Percentiles rank a stretch among this genome's conserved stretches.
Conservation (phyloP, 2,888 invertebrate genomes). For the Hyposoter didymator region DNA sequence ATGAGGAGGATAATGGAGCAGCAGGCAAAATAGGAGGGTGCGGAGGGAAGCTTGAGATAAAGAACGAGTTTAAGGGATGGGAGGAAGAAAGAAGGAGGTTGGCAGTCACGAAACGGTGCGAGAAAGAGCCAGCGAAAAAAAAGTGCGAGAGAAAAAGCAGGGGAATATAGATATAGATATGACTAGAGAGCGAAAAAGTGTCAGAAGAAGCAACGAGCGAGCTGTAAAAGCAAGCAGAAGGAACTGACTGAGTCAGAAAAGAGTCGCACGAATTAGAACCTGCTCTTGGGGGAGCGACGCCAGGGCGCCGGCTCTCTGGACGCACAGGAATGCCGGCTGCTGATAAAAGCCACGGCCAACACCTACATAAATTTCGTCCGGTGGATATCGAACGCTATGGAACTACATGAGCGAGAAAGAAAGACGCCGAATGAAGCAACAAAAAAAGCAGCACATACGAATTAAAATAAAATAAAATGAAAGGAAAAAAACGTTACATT, state of each 20-base stretch:
- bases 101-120: slow-evolving; percentile 43
- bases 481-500: slow-evolving; percentile 30
- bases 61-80: slow-evolving; percentile 56
- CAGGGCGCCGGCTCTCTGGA: slow-evolving; percentile 81
- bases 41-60: slow-evolving; percentile 35
- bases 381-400: slow-evolving; percentile 74
- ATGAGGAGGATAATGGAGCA: slow-evolving; percentile 4
- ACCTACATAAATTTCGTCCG: slow-evolving; percentile 84
- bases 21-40: slow-evolving; percentile 39
- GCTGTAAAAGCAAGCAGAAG: slow-evolving; percentile 59
- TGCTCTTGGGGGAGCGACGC: slow-evolving; percentile 83
- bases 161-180: slow-evolving; percentile 28
- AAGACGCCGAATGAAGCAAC: slow-evolving; percentile 22
- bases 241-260: slow-evolving; percentile 65
- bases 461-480: slow-evolving; percentile 30
- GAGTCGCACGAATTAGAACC: slow-evolving; percentile 83
- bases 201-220: slow-evolving; percentile 53
- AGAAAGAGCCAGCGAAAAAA: slow-evolving; percentile 30
- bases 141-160: slow-evolving; percentile 18
- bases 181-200: slow-evolving; percentile 55
- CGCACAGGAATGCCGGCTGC: slow-evolving; percentile 82
- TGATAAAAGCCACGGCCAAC: slow-evolving; percentile 84
- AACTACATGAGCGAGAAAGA: slow-evolving; percentile 41
- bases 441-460: slow-evolving; percentile 30
- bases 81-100: slow-evolving; percentile 14